A percentile compares a stretch with the other conserved stretches of the same genome.
phyloP scores from a whole-genome alignment of 2,797 vertebrate species.

The Denticeps clupeoides region DNA sequence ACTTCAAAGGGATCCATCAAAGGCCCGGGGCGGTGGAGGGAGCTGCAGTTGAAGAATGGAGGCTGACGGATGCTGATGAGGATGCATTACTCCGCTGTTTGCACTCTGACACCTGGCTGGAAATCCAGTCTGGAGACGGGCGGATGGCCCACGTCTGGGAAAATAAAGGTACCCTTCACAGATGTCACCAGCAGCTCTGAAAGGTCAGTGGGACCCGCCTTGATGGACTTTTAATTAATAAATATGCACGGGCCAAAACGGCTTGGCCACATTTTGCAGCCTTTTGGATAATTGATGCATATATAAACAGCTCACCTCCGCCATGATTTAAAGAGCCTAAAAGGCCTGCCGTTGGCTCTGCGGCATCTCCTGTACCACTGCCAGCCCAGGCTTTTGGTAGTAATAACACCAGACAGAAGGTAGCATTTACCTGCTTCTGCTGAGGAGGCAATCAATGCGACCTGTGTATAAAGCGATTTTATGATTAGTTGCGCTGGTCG shows the following conservation, averaged over 20 bases:
- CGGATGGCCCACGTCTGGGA: background rate
- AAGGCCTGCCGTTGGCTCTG: background rate
- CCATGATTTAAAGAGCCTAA: conserved; percentile 11
- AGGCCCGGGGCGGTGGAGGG: conserved; percentile 12
- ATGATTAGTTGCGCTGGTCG: conserved; percentile 33
- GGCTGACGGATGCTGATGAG: conserved; percentile 18
- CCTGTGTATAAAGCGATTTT: conserved; percentile 29
- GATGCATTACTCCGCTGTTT: conserved; percentile 18
- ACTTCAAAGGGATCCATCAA: conserved; percentile 33
- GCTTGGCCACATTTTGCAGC: conserved; percentile 10
- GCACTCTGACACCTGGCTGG: conserved; percentile 22
- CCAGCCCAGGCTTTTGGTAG: too few species aligned
- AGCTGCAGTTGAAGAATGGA: conserved; percentile 10
- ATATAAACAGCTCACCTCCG: conserved; percentile 18
- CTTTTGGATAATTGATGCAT: conserved; percentile 4
- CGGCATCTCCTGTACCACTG: background rate
- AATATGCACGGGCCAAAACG: conserved; percentile 18
- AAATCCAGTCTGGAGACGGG: background rate
- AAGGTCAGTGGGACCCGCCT: conserved; percentile 29
- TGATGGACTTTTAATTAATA: conserved; percentile 35
- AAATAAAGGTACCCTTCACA: conserved; percentile 20
- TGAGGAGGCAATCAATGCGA: conserved; percentile 13
- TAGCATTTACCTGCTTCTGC: conserved; percentile 9
- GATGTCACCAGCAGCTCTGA: conserved; percentile 12
- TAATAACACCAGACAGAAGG: conserved; percentile 2